These are phyloP conservation scores for Chrysaora quinquecirrha DNA, from an alignment of 30 jellyfish, hydroid and myxozoan species.

Conservation along the genomic window DNA sequence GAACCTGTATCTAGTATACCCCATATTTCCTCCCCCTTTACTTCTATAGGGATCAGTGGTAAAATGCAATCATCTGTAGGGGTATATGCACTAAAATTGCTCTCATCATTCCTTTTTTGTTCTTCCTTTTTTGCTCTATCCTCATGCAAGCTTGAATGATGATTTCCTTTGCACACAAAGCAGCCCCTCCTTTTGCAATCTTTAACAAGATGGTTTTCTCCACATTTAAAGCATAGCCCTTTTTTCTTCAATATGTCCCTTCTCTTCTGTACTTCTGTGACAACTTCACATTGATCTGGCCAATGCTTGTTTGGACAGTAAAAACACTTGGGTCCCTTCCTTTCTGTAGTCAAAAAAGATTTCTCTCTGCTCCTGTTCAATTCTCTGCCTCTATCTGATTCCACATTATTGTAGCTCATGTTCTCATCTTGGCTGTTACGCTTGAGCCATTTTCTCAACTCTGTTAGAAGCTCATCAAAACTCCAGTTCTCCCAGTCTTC, in stretches of 20 bases:
- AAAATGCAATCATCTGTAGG: conserved; percentile 29
- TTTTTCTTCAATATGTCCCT: conserved; percentile 37
- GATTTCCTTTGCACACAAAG: conserved; percentile 55
- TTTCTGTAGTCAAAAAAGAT: conserved; percentile 16
- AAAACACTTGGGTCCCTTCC: conserved; percentile 44
- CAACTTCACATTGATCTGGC: conserved; percentile 55
- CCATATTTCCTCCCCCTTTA: conserved; percentile 18
- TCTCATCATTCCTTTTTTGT: conserved; percentile 16
- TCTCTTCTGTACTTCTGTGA: conserved; percentile 30
- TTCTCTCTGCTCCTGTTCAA: conserved; percentile 21
- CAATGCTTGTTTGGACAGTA: conserved; percentile 62
- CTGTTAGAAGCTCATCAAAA: conserved; percentile 27
- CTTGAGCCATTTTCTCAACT: conserved; percentile 48
- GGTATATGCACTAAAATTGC: conserved; percentile 22
- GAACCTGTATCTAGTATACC: conserved; percentile 15
- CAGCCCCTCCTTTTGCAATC: conserved; percentile 50
- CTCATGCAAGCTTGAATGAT: conserved; percentile 54
- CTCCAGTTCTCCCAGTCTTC: conserved; percentile 47
- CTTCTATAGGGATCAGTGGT: conserved; percentile 52
- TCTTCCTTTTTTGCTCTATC: no score
- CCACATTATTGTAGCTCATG: neutral
- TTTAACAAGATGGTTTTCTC: conserved; percentile 35
- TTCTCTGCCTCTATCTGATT: neutral
- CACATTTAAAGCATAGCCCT: conserved; percentile 56
- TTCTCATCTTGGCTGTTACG: conserved; percentile 30